Percentiles rank a stretch among this genome's conserved stretches.
Conservation (phyloP, 2,113 vertebrate genomes). For the Rhagologus leucostigma region DNA sequence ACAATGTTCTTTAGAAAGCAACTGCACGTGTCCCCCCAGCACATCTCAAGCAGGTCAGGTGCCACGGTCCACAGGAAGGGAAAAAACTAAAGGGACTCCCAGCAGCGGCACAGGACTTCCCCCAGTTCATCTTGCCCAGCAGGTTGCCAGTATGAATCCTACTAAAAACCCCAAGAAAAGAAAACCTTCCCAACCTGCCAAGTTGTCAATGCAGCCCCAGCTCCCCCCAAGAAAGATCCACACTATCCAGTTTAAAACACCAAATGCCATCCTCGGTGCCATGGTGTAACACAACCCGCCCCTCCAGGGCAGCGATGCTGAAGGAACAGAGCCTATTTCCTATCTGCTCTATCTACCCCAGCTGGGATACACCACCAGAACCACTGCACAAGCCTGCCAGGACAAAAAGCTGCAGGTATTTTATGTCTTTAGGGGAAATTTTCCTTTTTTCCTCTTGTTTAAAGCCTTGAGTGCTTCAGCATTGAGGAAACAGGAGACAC, state of each 20-base stretch:
- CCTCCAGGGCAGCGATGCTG: background rate
- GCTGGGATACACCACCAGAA: background rate
- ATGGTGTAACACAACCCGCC: background rate
- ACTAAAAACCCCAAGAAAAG: background rate
- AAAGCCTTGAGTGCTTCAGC: background rate
- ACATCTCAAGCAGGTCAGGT: background rate
- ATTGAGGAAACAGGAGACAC: background rate
- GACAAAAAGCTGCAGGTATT: background rate
- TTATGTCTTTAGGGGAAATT: background rate
- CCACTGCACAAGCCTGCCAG: background rate
- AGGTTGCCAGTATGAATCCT: background rate
- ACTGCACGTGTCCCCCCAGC: background rate
- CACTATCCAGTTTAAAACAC: background rate
- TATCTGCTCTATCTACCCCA: background rate
- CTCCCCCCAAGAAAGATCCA: background rate
- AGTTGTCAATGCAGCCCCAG: background rate
- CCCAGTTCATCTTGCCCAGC: background rate
- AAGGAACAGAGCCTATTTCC: background rate
- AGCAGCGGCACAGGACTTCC: background rate
- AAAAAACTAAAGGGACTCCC: background rate
- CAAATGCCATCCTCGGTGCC: accelerated
- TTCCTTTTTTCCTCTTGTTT: background rate
- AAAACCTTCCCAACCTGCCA: background rate
- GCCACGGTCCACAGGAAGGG: background rate
- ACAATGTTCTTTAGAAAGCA: slow-evolving; percentile 57